phyloP scores from a whole-genome alignment of 2,797 vertebrate genomes.

The Gobio occitaniae region DNA sequence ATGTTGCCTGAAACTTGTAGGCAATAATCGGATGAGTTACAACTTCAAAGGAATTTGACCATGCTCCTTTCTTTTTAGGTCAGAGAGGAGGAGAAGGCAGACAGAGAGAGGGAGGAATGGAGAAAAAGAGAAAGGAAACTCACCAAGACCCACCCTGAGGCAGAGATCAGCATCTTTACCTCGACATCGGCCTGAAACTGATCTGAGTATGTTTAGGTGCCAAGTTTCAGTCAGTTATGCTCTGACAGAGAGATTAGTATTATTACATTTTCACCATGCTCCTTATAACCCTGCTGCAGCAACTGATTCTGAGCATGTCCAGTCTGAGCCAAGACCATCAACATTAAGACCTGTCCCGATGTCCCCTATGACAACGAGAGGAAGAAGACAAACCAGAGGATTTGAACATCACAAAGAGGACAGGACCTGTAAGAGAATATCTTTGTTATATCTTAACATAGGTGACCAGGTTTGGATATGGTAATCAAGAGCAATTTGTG shows the following conservation, averaged over 20 bases:
- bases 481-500: background rate
- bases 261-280: background rate
- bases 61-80: background rate
- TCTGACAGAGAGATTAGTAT: too few relatives aligned
- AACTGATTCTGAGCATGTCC: constrained; percentile 48
- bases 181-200: constrained; percentile 52
- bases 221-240: background rate
- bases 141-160: background rate
- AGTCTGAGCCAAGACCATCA: constrained; percentile 7
- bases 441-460: background rate
- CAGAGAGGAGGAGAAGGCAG: constrained; percentile 36
- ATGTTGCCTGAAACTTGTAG: background rate
- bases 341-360: constrained; percentile 64
- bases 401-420: constrained; percentile 60
- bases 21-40: background rate
- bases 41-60: background rate
- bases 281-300: constrained; percentile 52
- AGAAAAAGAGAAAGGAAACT: constrained; percentile 31
- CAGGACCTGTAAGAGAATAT: constrained; percentile 70
- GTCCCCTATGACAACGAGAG: background rate
- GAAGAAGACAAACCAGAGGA: background rate
- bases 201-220: constrained; percentile 72
- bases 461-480: background rate
- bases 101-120: constrained; percentile 18
- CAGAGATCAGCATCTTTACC: constrained; percentile 68